Conservation (phyloP, 2,888 invertebrate species). For the Laothoe populi region DNA sequence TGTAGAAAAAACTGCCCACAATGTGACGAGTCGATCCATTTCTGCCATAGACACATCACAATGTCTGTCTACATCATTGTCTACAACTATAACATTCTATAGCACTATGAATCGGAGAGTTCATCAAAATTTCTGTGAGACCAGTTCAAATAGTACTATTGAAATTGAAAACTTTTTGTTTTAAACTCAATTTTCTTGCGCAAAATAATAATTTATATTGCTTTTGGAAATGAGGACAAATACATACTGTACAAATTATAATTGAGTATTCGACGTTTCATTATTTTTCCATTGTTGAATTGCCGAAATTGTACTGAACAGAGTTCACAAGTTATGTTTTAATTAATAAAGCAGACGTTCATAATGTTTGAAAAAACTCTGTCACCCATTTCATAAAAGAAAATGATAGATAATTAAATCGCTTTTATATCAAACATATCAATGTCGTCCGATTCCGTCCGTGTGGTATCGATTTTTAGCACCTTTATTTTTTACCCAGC, state of each 20-base stretch:
- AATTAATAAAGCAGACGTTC: conserved; percentile 1
- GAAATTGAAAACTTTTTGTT: background rate
- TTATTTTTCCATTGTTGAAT: background rate
- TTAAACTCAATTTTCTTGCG: conserved; percentile 4
- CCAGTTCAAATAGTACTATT: conserved; percentile 3
- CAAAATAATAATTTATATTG: background rate
- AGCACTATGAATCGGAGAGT: no score
- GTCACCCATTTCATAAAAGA: background rate
- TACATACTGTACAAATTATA: conserved; percentile 1
- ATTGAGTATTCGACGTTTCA: background rate
- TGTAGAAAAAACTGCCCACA: no score
- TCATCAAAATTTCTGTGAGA: background rate
- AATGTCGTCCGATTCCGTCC: background rate
- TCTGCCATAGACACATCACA: no score
- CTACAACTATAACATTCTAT: no score
- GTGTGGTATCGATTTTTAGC: background rate
- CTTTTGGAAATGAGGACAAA: background rate
- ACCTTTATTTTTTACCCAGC: conserved; percentile 6
- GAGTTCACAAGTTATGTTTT: background rate
- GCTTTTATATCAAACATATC: background rate
- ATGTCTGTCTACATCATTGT: no score
- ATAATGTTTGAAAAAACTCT: background rate
- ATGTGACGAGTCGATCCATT: no score
- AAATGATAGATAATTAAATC: background rate
- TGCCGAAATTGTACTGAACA: background rate